Base-by-base conservation (phyloP, 1,140 invertebrate genomes). In the Neotoxoptera formosana region DNA sequence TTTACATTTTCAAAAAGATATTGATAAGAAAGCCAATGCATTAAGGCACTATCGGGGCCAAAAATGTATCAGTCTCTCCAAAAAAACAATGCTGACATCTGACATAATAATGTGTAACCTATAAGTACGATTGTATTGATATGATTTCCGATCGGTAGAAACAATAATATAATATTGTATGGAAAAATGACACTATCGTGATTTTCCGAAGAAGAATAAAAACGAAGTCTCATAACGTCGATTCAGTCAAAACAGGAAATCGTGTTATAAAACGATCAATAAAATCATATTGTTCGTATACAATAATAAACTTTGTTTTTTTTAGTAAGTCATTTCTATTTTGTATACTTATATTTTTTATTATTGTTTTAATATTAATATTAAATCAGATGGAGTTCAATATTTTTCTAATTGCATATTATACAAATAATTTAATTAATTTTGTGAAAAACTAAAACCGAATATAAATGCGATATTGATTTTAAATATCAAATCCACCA, bases 351-450 rank as follows among this genome's bases (percentile, higher is more conserved):
- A 6, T 76, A n/a, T 17, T 76, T 56, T 76, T 60, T n/a, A n/a
- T n/a, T n/a, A n/a, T 76, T n/a, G 17, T n/a, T 76, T 76, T 17
- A 67, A n/a, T 17, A 34, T 4, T 76, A 17, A 76, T n/a, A 17
- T n/a, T 17, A 76, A 76, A 76, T 17, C 14, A n/a, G 60, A 76
- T n/a, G n/a, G 25, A 76, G 9, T 67, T n/a, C 51, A 21, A 23
- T n/a, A 17, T 76, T n/a, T n/a, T 6, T n/a, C n/a, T 76, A 17
- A 4, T n/a, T 17, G 17, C 0, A 14, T 76, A 76, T 17, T 76
- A 76, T 17, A 76, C n/a, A n/a, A 34, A 76, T 76, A n/a, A 76
- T 76, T 76, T 76, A 76, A 76, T 76, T 76, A 76, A 76, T 76
- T 76, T 76, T n/a, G 30, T n/a, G n/a, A 17, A 34, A 76, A 76